phyloP scores from a whole-genome alignment of 2,797 vertebrate genomes.

The Leptatherina wallacei region DNA sequence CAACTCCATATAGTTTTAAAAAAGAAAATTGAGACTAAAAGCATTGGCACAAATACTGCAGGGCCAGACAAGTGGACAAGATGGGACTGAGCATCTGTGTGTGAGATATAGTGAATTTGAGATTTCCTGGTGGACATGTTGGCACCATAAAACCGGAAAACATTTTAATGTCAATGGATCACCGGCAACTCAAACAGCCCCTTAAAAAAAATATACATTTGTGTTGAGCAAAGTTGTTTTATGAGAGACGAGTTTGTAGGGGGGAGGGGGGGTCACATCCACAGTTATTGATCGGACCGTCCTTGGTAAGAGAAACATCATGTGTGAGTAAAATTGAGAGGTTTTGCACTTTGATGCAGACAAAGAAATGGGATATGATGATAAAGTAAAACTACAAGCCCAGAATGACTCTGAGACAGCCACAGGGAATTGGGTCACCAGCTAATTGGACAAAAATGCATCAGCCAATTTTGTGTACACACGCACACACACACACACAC shows the following conservation, averaged over 20 bases:
- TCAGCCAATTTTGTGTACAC: constrained; percentile 38
- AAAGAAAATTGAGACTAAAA: not conserved
- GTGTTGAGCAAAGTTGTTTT: constrained; percentile 5
- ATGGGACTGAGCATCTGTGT: not conserved
- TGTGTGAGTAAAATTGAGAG: constrained; percentile 53
- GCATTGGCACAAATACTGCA: not conserved
- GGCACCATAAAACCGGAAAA: not conserved
- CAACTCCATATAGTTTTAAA: not conserved
- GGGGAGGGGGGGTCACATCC: constrained; percentile 5
- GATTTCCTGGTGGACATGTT: not conserved
- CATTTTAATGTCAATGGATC: constrained; percentile 3
- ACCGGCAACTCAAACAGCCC: constrained; percentile 1
- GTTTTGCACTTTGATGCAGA: constrained; percentile 54
- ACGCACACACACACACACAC: not conserved
- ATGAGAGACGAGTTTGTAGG: not conserved
- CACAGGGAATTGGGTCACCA: constrained; percentile 75
- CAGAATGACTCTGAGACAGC: constrained; percentile 61
- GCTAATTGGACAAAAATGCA: constrained; percentile 77
- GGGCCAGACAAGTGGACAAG: not conserved
- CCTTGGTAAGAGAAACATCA: constrained; percentile 50
- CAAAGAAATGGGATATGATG: constrained; percentile 67
- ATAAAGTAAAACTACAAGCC: constrained; percentile 67
- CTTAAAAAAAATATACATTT: constrained; percentile 30
- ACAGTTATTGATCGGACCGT: constrained; percentile 60
- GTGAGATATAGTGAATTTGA: not conserved